Percentiles rank a stretch among this genome's conserved stretches.
Evolutionary conservation across 2,113 vertebrate species (phyloP).

Genomic region (Tor tambroides): DNA sequence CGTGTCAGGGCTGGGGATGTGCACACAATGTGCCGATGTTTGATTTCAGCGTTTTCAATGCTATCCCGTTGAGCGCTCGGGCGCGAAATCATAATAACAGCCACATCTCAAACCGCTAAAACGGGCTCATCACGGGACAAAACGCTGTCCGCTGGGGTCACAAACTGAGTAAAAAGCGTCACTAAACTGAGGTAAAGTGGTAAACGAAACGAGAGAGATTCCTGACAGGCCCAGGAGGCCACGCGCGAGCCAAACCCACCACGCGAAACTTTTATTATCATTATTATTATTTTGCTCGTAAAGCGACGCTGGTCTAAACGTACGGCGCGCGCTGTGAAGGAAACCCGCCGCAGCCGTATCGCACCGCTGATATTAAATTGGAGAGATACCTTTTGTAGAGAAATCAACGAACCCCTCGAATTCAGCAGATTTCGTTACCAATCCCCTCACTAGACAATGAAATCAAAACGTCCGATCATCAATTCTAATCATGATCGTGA

Average conservation of each 20-base stretch:
- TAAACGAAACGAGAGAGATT: background rate
- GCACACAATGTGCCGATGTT: too few species aligned
- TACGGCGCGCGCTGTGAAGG: too few species aligned
- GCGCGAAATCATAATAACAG: constrained; percentile 60
- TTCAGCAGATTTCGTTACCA: constrained; percentile 88
- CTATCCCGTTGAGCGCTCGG: constrained; percentile 54
- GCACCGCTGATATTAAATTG: too few species aligned
- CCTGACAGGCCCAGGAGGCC: constrained; percentile 69
- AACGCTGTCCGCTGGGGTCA: background rate
- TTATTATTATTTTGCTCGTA: constrained; percentile 61
- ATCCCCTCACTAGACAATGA: constrained; percentile 95
- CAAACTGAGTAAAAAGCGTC: background rate
- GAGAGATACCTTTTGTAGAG: constrained; percentile 73
- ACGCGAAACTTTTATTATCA: constrained; percentile 74
- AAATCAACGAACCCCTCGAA: constrained; percentile 78
- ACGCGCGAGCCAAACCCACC: constrained; percentile 62
- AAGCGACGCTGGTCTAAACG: constrained; percentile 46
- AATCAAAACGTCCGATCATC: constrained; percentile 98
- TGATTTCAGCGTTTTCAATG: background rate
- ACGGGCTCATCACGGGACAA: constrained; percentile 31
- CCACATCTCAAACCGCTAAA: constrained; percentile 62
- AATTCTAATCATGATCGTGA: constrained; percentile 99
- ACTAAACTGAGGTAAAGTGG: background rate
- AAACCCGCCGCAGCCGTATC: too few species aligned
- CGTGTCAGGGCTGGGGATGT: too few species aligned